Evolutionary conservation across 2,888 invertebrate genomes (phyloP), one percentile per base, ranked within the genome.

Genomic region (Lissonota sp.): DNA sequence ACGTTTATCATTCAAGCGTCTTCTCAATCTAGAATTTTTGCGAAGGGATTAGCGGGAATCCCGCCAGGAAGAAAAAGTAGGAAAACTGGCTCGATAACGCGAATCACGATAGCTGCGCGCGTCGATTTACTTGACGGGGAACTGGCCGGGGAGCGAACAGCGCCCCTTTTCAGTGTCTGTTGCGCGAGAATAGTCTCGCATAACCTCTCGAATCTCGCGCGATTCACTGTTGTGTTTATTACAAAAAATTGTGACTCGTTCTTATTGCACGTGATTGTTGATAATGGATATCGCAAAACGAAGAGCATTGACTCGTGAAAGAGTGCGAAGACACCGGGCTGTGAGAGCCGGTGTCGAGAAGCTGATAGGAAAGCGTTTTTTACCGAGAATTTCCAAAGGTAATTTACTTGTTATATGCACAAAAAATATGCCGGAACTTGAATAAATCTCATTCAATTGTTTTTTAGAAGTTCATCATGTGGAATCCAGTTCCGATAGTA

Each of bases 221-320:
- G 7, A 53, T 16, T 53, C 26, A 26, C 26, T 26, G 26, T 26
- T 26, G 26, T 26, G 26, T 26, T 53, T 53, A 12, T 5, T 53
- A 14, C 12, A 6, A 6, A 16, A 53, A 53, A 14, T 4, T 53
- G 16, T 53, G 26, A 49, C n/a, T 64, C n/a, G n/a, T n/a, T n/a
- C n/a, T 6, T 6, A 64, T 26, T 16, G 6, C n/a, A 26, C 6
- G 12, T n/a, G 16, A 46, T 64, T 12, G 8, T n/a, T 10, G 14
- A 14, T 26, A 63, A 63, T 63, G 62, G 53, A 72, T 55, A 37
- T 62, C 4, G 72, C 26, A 58, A 55, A 37, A 51, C 64, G 64
- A 44, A 42, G 73, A 39, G 58, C 64, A 2, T 37, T 63, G 10
- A 58, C 37, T n/a, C 55, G 64, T 37, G 64, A 66, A 16, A 39